Conservation (phyloP, 92 coral and sea anemone species). For the Palythoa grandis region DNA sequence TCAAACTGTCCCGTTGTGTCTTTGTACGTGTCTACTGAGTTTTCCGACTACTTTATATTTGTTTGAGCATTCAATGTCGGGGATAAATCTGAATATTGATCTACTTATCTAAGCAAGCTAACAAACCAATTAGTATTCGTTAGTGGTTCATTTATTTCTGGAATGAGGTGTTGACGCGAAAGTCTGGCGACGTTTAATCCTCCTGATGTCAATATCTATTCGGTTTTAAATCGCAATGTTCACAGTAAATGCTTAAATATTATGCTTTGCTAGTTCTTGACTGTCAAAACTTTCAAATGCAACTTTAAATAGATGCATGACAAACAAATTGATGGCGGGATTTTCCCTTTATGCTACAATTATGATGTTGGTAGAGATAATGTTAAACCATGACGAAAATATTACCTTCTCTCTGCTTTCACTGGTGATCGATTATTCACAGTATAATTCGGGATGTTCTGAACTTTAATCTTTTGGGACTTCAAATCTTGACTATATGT, state of each 20-base stretch:
- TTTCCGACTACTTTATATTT: not conserved
- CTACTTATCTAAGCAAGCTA: conserved; percentile 16
- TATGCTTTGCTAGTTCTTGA: not conserved
- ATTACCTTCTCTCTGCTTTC: no score
- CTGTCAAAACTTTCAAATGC: no score
- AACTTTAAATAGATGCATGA: no score
- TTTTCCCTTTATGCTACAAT: no score
- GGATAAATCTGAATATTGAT: conserved; percentile 31
- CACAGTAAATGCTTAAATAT: not conserved
- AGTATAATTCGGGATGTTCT: no score
- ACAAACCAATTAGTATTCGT: conserved; percentile 39
- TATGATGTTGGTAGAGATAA: no score
- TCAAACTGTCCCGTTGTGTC: not conserved
- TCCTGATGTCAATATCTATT: no score
- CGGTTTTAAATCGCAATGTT: not conserved
- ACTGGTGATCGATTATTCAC: no score
- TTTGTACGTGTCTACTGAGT: not conserved
- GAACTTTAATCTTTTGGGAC: no score
- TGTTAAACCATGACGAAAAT: no score
- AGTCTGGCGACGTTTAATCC: not conserved
- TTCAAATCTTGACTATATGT: no score
- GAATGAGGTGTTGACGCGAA: not conserved
- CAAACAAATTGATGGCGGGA: no score
- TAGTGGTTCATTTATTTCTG: not conserved
- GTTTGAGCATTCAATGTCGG: conserved; percentile 9